Evolutionary conservation across 2,888 invertebrate species (phyloP), one percentile per base, ranked within the genome.

Genomic region (Ellobium chinense): DNA sequence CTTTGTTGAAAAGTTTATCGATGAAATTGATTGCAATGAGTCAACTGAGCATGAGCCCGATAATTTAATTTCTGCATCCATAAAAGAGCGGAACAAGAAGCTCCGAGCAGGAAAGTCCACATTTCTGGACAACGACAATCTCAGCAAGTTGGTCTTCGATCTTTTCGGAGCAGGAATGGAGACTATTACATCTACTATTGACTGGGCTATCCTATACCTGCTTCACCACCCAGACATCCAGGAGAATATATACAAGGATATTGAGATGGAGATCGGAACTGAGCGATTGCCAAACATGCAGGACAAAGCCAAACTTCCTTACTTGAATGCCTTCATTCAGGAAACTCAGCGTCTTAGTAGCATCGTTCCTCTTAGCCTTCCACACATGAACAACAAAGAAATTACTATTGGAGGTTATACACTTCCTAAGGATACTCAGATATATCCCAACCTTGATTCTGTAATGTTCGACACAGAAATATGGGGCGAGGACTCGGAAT

Each of bases 321-420:
- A 63, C 70, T 31, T 75, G 27, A 70, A 66, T 0, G 82, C 82
- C 60, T 58, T 76, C 72, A 75, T 80, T 34, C 2, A 62, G 37
- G 82, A 82, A 39, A 54, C 66, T 1, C 72, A 70, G 29, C 63
- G 79, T 9, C 60, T 80, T 39, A 56, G 76, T 2, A 66, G 76
- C 54, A 76, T 82, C 7, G 36, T 63, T 2, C 72, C 82, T 3
- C 39, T 70, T 56, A 12, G 21, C 68, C 2, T 60, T 2, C 18
- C 14, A 9, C 24, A 58, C 14, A 12, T 9, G 27, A 39, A 46
- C 46, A 21, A 21, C 7, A 21, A 39, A 27, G 37, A 2, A 14
- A 60, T 37, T 1, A 63, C 63, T 14, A 9, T 31, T 14, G 29
- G 46, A 4, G 75, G 75, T 21, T 65, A 63, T n/a, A 29, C 9